phyloP scores from a whole-genome alignment of 2,888 invertebrate species.

The Ichneumon xanthorius region DNA sequence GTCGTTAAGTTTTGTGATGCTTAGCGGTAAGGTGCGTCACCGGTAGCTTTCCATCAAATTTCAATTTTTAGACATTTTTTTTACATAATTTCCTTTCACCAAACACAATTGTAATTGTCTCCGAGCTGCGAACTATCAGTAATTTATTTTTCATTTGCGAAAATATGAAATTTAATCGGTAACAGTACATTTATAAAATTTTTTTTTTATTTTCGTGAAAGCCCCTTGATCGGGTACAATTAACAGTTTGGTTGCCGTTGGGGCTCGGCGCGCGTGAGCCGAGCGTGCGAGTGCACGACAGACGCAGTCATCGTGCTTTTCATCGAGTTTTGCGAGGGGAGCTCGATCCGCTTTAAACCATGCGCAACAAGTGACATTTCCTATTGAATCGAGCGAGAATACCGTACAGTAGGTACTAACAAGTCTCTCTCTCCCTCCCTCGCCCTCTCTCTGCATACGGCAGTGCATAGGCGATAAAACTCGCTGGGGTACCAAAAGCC shows the following conservation, averaged over 20 bases:
- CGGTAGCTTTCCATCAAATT: no score
- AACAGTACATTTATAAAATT: neutral
- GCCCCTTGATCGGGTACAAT: conserved; percentile 2
- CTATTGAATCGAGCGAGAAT: conserved; percentile 68
- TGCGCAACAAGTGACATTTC: conserved; percentile 73
- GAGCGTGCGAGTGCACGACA: conserved; percentile 2
- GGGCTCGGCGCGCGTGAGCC: conserved; percentile 11
- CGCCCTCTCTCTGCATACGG: no score
- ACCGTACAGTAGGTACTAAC: conserved; percentile 27
- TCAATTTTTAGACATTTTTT: no score
- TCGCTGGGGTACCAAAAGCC: neutral
- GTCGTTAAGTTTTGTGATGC: neutral
- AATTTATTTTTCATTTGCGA: no score
- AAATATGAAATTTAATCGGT: no score
- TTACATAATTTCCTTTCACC: no score
- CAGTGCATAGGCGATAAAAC: no score
- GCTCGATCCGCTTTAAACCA: conserved; percentile 71
- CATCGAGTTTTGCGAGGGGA: conserved; percentile 61
- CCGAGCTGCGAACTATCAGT: no score
- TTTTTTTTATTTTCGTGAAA: conserved; percentile 15
- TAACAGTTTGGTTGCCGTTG: conserved; percentile 1
- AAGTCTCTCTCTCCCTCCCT: neutral
- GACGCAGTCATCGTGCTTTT: conserved; percentile 65
- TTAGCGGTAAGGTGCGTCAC: no score
- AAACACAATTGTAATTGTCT: no score